Percentiles rank a stretch among this genome's conserved stretches.
phyloP scores from a whole-genome alignment of 2,797 vertebrate species.

The Propithecus perrieri region DNA sequence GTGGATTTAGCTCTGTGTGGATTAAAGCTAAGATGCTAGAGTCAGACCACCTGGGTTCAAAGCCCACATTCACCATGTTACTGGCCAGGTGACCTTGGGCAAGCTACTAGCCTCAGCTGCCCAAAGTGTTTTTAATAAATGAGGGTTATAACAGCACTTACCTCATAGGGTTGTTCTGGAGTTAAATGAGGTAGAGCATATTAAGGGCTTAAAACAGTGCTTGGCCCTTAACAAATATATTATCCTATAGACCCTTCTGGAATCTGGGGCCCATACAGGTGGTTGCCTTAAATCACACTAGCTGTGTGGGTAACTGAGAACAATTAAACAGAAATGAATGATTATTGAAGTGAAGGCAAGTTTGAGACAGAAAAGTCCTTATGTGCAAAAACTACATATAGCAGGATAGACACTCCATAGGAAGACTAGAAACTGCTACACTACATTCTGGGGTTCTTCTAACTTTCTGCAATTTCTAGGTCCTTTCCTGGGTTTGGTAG shows the following conservation, averaged over 20 bases:
- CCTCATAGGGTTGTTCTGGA: neutral
- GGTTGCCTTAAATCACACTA: neutral
- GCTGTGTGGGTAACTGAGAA: no score
- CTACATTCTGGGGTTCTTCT: neutral
- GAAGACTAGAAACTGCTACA: neutral
- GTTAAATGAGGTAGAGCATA: neutral
- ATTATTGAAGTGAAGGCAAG: neutral
- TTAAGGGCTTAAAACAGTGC: neutral
- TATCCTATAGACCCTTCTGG: neutral
- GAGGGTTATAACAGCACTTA: neutral
- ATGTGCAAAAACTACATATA: neutral
- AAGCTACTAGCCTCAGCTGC: neutral
- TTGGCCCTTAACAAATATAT: neutral
- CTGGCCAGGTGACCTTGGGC: neutral
- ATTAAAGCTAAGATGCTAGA: neutral
- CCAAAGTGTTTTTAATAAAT: neutral
- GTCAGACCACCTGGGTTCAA: neutral
- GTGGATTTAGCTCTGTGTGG: neutral
- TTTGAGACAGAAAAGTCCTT: neutral
- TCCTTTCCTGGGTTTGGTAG: neutral
- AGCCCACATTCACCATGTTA: neutral
- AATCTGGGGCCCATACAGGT: neutral
- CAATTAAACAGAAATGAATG: neutral
- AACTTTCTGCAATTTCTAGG: neutral
- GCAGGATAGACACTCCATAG: no score